Conservation (phyloP, 2,113 vertebrate genomes). For the Paraplagusia blochii region DNA sequence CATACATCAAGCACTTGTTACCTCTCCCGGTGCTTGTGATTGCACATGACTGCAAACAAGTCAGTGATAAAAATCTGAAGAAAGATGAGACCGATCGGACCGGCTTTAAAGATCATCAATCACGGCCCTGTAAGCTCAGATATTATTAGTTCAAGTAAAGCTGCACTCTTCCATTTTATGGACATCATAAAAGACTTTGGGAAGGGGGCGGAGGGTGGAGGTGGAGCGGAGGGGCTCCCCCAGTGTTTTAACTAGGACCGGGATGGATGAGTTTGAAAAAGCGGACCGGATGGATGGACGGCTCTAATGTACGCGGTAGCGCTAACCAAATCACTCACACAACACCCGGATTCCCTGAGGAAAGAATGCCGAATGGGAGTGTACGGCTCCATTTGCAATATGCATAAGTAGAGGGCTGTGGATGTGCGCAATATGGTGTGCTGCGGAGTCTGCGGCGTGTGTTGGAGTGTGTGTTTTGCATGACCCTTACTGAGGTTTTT, state of each 20-base stretch:
- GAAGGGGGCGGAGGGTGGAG: slow-evolving; percentile 35
- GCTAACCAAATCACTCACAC: slow-evolving; percentile 66
- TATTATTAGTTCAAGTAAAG: slow-evolving; percentile 92
- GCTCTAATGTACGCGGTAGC: slow-evolving; percentile 75
- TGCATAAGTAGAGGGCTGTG: slow-evolving; percentile 27
- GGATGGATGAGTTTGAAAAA: slow-evolving; percentile 81
- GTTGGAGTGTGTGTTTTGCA: background rate
- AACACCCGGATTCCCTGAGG: slow-evolving; percentile 41
- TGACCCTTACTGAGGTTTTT: slow-evolving; percentile 15
- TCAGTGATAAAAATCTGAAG: slow-evolving; percentile 94
- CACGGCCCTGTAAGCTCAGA: slow-evolving; percentile 79
- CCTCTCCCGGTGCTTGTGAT: slow-evolving; percentile 86
- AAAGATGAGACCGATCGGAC: slow-evolving; percentile 91
- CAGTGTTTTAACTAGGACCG: slow-evolving; percentile 74
- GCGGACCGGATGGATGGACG: slow-evolving; percentile 77
- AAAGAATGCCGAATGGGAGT: slow-evolving; percentile 42
- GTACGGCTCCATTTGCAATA: slow-evolving; percentile 43
- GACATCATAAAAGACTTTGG: slow-evolving; percentile 82
- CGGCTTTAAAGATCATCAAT: slow-evolving; percentile 92
- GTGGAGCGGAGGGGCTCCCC: slow-evolving; percentile 60
- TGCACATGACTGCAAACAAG: slow-evolving; percentile 91
- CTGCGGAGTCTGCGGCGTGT: background rate
- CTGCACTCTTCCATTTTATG: slow-evolving; percentile 89
- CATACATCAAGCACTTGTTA: slow-evolving; percentile 96
- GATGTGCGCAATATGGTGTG: background rate